These are phyloP conservation scores for Lepus timidus DNA, from an alignment of 2,113 vertebrate genomes.

Conservation along the genomic window DNA sequence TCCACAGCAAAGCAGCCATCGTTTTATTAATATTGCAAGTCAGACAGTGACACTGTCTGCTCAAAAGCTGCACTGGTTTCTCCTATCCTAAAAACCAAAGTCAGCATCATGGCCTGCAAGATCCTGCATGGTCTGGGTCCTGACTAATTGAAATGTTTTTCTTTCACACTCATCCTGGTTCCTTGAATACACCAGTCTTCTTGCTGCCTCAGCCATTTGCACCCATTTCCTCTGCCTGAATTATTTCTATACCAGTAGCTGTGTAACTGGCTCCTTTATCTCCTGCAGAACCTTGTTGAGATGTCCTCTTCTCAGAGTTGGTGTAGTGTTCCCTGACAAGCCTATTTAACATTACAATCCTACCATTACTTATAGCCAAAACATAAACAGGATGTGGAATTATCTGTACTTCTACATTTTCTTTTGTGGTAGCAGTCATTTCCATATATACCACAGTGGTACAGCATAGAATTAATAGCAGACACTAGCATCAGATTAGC, in stretches of 20 bases:
- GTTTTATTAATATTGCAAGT: neutral
- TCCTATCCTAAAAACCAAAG: neutral
- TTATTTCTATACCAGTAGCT: neutral
- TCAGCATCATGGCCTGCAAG: neutral
- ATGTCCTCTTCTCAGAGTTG: neutral
- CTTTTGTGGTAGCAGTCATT: neutral
- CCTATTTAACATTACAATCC: neutral
- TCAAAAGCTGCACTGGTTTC: neutral
- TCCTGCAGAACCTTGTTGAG: neutral
- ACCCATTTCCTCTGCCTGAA: neutral
- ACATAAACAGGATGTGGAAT: neutral
- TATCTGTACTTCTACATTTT: neutral
- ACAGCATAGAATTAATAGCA: neutral
- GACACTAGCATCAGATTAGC: neutral
- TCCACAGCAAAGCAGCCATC: neutral
- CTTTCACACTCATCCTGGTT: neutral
- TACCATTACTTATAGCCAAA: neutral
- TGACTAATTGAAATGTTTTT: neutral
- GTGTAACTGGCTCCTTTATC: neutral
- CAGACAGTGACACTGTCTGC: neutral
- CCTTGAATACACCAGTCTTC: neutral
- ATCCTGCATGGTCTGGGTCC: no score
- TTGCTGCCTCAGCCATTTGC: neutral
- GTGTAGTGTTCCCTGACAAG: neutral
- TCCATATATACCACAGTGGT: neutral